These are phyloP conservation scores for Anoplopoma fimbria DNA, from an alignment of 2,113 vertebrate genomes.

Conservation along the genomic window DNA sequence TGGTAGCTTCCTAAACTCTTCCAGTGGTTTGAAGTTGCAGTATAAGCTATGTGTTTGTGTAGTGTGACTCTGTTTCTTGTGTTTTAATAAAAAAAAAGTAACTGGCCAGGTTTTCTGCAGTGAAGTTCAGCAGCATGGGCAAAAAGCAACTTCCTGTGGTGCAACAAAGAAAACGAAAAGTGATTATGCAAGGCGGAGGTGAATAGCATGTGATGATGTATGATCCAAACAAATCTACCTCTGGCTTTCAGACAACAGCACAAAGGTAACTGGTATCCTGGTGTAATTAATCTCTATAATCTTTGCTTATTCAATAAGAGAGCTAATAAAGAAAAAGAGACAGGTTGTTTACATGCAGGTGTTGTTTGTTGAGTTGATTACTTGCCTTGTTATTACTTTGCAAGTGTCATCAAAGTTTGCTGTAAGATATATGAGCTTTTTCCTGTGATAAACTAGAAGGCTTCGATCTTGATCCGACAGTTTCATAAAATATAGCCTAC, in stretches of 20 bases:
- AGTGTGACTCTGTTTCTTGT: slow-evolving; percentile 52
- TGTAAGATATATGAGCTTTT: slow-evolving; percentile 2
- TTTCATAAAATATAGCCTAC: slow-evolving; percentile 19
- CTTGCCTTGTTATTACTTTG: slow-evolving; percentile 36
- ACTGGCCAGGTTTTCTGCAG: slow-evolving; percentile 66
- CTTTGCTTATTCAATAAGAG: slow-evolving; percentile 35
- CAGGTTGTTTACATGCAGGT: slow-evolving; percentile 14
- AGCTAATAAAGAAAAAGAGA: slow-evolving; percentile 26
- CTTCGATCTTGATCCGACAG: background rate
- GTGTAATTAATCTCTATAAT: slow-evolving; percentile 75
- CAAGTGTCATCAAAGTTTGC: slow-evolving; percentile 39
- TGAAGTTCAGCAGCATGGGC: slow-evolving; percentile 43
- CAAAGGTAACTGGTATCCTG: slow-evolving; percentile 24
- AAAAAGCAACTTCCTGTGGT: slow-evolving; percentile 52
- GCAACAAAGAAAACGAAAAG: slow-evolving; percentile 40
- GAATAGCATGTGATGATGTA: slow-evolving; percentile 64
- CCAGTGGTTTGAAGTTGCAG: slow-evolving; percentile 56
- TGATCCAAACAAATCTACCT: slow-evolving; percentile 65
- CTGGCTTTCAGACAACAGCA: slow-evolving; percentile 50
- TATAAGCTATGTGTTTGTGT: slow-evolving; percentile 55
- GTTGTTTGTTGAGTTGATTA: slow-evolving; percentile 46
- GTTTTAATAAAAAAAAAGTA: slow-evolving; percentile 72
- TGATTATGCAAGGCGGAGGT: slow-evolving; percentile 50
- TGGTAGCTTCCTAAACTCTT: slow-evolving; percentile 64
- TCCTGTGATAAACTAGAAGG: background rate